Evolutionary conservation across 2,888 invertebrate genomes (phyloP), one percentile per base, ranked within the genome.

Genomic region (Parascotia fuliginaria): DNA sequence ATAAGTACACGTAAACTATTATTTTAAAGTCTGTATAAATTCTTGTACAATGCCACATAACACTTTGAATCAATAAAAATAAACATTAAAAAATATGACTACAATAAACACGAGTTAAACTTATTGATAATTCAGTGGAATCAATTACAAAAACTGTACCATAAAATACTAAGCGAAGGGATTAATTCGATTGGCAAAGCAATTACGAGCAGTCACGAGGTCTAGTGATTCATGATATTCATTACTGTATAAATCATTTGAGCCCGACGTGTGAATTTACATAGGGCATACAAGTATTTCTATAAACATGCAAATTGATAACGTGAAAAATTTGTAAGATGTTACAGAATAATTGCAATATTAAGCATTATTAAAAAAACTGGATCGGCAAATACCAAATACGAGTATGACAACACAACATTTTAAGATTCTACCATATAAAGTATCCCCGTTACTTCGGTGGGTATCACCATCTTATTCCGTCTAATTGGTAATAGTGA

Each of bases 161-260:
- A 84, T 91, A 90, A 90, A 89, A 81, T 79, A 89, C 79, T 75
- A 73, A 77, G 72, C 75, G 77, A 79, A 84, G 81, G 81, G 83
- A 89, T 89, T 89, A 89, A 91, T 89, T 89, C 90, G 83, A 89
- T 85, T 85, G 88, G 83, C 83, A 75, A 84, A 83, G 86, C 92
- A 91, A 92, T 92, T 91, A 91, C 88, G 74, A 68, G 70, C 75
- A 79, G 89, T 91, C 91, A 92, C 91, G 91, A 89, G 76, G 83
- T 75, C 72, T 63, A 70, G 73, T 87, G 88, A 89, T 89, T 88
- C 87, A 88, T 79, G 82, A 68, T 68, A 71, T 79, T 83, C 84
- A 83, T 85, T 83, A 77, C 75, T 55, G 67, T 67, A 79, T 88
- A 85, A 86, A 87, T 89, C 85, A 85, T 81, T 62, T 59, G 51